Conservation (phyloP, 2,888 invertebrate species). For the Callimorpha dominula region DNA sequence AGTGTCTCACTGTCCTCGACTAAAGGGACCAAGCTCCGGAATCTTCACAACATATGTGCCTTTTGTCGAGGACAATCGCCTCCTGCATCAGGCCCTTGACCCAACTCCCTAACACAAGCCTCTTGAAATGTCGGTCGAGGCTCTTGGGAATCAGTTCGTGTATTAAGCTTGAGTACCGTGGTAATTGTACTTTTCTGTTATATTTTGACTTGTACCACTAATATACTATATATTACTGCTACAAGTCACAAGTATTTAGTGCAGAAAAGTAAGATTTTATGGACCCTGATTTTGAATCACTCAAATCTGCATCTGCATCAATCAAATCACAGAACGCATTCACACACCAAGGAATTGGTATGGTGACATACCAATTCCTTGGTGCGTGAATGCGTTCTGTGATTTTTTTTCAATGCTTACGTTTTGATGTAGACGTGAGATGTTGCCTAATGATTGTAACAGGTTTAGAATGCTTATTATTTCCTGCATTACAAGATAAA, state of each 20-base stretch:
- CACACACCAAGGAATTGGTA: too few relatives aligned
- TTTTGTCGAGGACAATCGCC: not conserved
- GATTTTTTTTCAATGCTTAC: not conserved
- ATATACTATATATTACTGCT: not conserved
- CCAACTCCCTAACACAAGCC: not conserved
- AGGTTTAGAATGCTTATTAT: not conserved
- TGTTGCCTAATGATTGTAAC: not conserved
- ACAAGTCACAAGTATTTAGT: not conserved
- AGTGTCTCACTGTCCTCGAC: not conserved
- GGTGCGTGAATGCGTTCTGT: not conserved
- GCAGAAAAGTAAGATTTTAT: not conserved
- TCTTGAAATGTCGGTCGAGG: not conserved
- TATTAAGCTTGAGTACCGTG: not conserved
- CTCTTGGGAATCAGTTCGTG: not conserved
- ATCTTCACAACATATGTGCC: not conserved
- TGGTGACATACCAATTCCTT: not conserved
- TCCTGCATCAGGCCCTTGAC: not conserved
- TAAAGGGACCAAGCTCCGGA: not conserved
- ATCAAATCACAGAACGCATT: too few relatives aligned
- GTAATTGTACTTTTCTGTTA: not conserved
- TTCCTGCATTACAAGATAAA: conserved; percentile 1
- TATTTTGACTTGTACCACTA: not conserved
- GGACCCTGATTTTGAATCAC: too few relatives aligned
- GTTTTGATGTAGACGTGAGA: not conserved
- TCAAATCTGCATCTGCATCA: too few relatives aligned